Evolutionary conservation across 1,140 invertebrate species (phyloP), one percentile per base, ranked within the genome.

Genomic region (Parasteatoda tepidariorum): DNA sequence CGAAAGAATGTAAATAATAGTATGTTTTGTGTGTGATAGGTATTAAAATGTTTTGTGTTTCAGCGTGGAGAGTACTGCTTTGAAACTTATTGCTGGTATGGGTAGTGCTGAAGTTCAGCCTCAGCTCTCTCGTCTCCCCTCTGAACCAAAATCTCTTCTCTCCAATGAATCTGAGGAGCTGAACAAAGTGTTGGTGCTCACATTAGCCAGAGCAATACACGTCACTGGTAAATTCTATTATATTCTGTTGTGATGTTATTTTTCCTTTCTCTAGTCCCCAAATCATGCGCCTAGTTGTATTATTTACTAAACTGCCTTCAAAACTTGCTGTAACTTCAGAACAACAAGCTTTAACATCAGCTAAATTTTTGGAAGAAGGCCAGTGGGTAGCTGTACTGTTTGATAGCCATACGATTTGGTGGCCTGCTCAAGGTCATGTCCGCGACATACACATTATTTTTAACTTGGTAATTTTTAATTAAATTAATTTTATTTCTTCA

Each of bases 91-190:
- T 57, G 96, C 95, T 15, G 96, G 96, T 24, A 90, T 98, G 30
- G 96, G 96, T 9, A 97, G 95, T 86, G 93, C 94, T 0, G 97
- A 98, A 88, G 95, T 87, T 41, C 83, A 86, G 55, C 79, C 83
- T 28, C 89, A 90, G 82, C 83, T 98, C 76, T 97, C 95, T 0
- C 91, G 96, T 28, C 94, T 96, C 85, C 91, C 96, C 1, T 94
- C 92, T 54, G 96, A 98, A 86, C 94, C 94, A 0, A 98, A 98
- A 88, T 93, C 94, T 0, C 85, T 87, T 28, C 91, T 97, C 2
- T 97, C 96, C 0, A 93, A 93, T 0, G 97, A 99, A 88, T 98
- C 96, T 0, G 97, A 99, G 89, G 97, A 98, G 89, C 89, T 98
- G 0, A 98, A 98, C 88, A 87, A 87, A 76, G 85, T 86, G 0